A percentile compares a stretch with the other conserved stretches of the same genome.
Conservation (phyloP, 2,113 vertebrate genomes). For the Proterorhinus semilunaris region DNA sequence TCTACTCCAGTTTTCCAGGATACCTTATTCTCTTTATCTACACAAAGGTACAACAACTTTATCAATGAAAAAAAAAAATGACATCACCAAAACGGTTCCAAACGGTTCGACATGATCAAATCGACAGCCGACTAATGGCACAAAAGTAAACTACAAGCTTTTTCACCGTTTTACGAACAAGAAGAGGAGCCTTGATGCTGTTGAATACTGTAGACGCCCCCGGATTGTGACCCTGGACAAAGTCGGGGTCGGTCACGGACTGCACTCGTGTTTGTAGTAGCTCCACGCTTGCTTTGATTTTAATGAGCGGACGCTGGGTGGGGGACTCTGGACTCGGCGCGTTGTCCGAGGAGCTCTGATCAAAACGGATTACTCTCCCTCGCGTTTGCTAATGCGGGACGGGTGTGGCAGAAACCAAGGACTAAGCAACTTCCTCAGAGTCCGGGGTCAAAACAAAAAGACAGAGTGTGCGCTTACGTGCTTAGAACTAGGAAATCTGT, state of each 20-base stretch:
- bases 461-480: background rate
- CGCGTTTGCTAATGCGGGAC: slow-evolving; percentile 1
- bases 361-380: background rate
- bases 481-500: background rate
- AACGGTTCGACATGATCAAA: too few species aligned
- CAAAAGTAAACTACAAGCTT: too few species aligned
- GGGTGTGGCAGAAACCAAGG: background rate
- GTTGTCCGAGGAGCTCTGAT: slow-evolving; percentile 5
- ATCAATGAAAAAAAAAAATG: too few species aligned
- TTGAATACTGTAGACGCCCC: background rate
- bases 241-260: slow-evolving; percentile 22
- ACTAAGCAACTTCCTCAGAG: background rate
- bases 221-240: background rate
- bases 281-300: slow-evolving; percentile 5
- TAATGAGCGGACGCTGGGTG: background rate
- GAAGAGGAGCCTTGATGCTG: background rate
- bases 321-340: slow-evolving; percentile 3
- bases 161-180: background rate
- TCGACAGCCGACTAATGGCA: too few species aligned
- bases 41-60: too few species aligned
- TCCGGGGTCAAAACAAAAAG: background rate
- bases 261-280: background rate
- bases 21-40: too few species aligned
- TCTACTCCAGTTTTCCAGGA: too few species aligned
- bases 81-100: too few species aligned